Evolutionary conservation across 2,888 invertebrate species (phyloP), one percentile per base, ranked within the genome.

Genomic region (Carabus problematicus): DNA sequence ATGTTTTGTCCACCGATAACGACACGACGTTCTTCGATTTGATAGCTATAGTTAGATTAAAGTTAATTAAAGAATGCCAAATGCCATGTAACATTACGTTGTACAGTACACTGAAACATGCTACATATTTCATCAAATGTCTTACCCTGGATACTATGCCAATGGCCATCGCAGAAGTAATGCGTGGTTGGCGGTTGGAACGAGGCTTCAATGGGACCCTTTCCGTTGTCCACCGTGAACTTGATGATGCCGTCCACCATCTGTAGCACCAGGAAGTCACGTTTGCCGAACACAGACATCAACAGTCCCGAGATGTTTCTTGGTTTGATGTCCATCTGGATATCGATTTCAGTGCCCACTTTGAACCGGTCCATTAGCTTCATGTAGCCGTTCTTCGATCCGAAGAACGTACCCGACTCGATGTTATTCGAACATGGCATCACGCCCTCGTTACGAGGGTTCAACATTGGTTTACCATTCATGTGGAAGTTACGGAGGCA

Each of bases 11-110:
- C 1, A 98, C 94, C 0, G 91, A 90, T 63, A 99, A 84, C 0
- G 92, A 90, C 4, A 97, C 91, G 16, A 96, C 91, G 80, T 95
- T 95, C 81, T 93, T 93, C n/a, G 92, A 91, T 81, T 97, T 98
- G 40, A 91, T 87, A 61, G 91, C 95, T 89, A 52, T 7, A 12
- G 6, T 52, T 52, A 18, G 1, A 52, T 52, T 12, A 16, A 16
- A 58, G 41, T 29, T 16, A 19, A 16, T 68, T n/a, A 2, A 54
- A 56, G 39, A 12, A 6, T 39, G 11, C 1, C 8, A 42, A 42
- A 42, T 42, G 42, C 8, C 42, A 42, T 42, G 9, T 42, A n/a
- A n/a, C n/a, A n/a, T n/a, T n/a, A n/a, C n/a, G n/a, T n/a, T n/a
- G n/a, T n/a, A n/a, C n/a, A n/a, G n/a, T n/a, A n/a, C n/a, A n/a